A percentile compares a stretch with the other conserved stretches of the same genome.
Evolutionary conservation across 2,113 vertebrate species (phyloP).

Genomic region (Saiga tatarica): DNA sequence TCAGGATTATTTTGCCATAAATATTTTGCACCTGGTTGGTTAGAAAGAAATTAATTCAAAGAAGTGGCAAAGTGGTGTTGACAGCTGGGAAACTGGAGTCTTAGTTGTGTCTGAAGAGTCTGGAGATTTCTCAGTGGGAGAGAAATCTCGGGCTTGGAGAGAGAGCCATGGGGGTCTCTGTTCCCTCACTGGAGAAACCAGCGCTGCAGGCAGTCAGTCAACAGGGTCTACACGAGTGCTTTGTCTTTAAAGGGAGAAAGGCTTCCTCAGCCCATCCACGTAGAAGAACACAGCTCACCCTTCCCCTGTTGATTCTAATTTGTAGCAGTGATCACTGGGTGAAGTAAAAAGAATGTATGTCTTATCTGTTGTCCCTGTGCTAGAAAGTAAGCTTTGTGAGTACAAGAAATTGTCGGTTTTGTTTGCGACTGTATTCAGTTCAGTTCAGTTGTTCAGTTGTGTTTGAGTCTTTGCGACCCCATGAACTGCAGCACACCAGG

Average conservation of each 20-base stretch:
- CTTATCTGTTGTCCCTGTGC: neutral
- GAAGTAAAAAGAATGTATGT: neutral
- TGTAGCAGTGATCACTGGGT: neutral
- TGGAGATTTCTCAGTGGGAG: neutral
- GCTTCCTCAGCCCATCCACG: neutral
- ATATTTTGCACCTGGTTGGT: slow-evolving; percentile 33
- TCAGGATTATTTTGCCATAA: neutral
- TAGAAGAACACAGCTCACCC: neutral
- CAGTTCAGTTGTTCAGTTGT: too few relatives aligned
- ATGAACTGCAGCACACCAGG: too few relatives aligned
- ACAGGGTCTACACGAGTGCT: accelerated
- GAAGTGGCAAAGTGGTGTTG: neutral
- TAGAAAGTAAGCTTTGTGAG: neutral
- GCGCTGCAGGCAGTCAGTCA: neutral
- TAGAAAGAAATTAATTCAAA: slow-evolving; percentile 33
- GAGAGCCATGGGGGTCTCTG: neutral
- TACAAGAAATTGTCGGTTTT: too few relatives aligned
- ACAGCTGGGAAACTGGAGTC: neutral
- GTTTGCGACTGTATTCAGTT: neutral
- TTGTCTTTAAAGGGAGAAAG: neutral
- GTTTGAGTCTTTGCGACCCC: too few relatives aligned
- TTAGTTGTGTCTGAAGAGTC: neutral
- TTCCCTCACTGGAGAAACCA: neutral
- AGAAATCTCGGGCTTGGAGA: neutral
- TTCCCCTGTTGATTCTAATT: neutral